Percentiles rank a stretch among this genome's conserved stretches.
These are phyloP conservation scores for Lithosia quadra DNA, from an alignment of 2,888 invertebrate species.

Conservation along the genomic window DNA sequence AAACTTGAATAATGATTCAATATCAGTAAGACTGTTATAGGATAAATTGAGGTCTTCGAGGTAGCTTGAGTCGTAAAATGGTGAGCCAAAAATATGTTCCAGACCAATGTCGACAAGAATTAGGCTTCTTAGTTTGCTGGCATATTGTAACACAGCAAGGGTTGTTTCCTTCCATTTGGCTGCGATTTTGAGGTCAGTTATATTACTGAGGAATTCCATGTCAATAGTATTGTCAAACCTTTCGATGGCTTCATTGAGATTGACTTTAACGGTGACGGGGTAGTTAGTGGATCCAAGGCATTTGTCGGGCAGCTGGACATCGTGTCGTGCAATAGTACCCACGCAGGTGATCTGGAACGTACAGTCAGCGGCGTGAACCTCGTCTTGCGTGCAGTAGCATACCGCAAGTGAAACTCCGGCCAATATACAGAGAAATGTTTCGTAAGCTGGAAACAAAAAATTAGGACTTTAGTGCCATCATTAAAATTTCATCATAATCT, in stretches of 20 bases:
- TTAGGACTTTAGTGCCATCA: not conserved
- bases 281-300: slow-evolving; percentile 72
- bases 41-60: slow-evolving; percentile 71
- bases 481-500: not conserved
- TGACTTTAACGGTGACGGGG: slow-evolving; percentile 65
- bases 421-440: slow-evolving; percentile 50
- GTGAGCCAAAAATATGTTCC: slow-evolving; percentile 56
- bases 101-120: slow-evolving; percentile 63
- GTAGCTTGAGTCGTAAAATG: slow-evolving; percentile 64
- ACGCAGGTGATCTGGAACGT: slow-evolving; percentile 63
- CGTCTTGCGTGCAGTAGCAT: slow-evolving; percentile 62
- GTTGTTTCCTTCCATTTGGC: slow-evolving; percentile 63
- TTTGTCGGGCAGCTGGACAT: slow-evolving; percentile 56
- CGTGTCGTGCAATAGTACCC: slow-evolving; percentile 53
- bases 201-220: slow-evolving; percentile 56
- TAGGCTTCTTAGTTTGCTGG: slow-evolving; percentile 63
- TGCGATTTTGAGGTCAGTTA: slow-evolving; percentile 66
- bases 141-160: slow-evolving; percentile 66
- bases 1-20: slow-evolving; percentile 69
- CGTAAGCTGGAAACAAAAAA: slow-evolving; percentile 55
- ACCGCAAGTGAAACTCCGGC: slow-evolving; percentile 46
- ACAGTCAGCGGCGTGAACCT: slow-evolving; percentile 59
- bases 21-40: slow-evolving; percentile 61
- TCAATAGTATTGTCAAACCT: slow-evolving; percentile 57
- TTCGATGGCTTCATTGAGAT: slow-evolving; percentile 62